Conservation (phyloP, 1,140 invertebrate species). For the Caenorhabditis briggsae region DNA sequence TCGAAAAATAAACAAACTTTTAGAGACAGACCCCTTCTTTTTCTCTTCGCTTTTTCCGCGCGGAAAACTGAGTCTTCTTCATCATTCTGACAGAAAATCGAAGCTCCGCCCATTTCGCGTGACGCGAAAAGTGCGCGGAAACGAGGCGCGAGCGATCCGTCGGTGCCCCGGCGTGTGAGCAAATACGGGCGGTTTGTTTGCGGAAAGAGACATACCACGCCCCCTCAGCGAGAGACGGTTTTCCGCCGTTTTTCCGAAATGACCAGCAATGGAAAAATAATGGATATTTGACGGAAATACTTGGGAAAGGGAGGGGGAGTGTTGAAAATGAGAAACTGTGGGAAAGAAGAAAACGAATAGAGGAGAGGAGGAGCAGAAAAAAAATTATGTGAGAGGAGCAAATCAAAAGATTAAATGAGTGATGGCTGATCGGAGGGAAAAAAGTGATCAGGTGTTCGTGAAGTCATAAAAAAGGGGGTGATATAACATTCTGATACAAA, state of each 20-base stretch:
- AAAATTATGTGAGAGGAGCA: not conserved
- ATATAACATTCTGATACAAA: too few species aligned
- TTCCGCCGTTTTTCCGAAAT: slow-evolving; percentile 39
- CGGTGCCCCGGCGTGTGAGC: slow-evolving; percentile 14
- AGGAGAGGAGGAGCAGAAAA: not conserved
- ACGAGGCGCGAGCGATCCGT: slow-evolving; percentile 23
- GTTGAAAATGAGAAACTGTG: not conserved
- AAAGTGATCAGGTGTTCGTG: too few species aligned
- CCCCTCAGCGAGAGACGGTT: slow-evolving; percentile 8
- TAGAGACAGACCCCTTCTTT: slow-evolving; percentile 14
- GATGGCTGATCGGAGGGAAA: not conserved
- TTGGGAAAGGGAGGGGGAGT: not conserved
- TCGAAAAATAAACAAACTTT: slow-evolving; percentile 56
- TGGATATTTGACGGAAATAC: not conserved
- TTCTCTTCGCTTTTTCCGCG: slow-evolving; percentile 10
- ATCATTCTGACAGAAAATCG: not conserved
- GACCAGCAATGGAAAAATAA: slow-evolving; percentile 30
- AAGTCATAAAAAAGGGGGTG: too few species aligned
- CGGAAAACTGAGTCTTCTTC: slow-evolving; percentile 19
- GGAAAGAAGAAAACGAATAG: not conserved
- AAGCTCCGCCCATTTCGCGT: slow-evolving; percentile 39
- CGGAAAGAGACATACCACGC: slow-evolving; percentile 41
- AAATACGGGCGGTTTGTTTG: slow-evolving; percentile 50
- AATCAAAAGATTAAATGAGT: slow-evolving; percentile 12
- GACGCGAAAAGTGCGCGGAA: slow-evolving; percentile 55